These are phyloP conservation scores for Unio delphinus DNA, from an alignment of 2,888 invertebrate genomes.

Conservation along the genomic window DNA sequence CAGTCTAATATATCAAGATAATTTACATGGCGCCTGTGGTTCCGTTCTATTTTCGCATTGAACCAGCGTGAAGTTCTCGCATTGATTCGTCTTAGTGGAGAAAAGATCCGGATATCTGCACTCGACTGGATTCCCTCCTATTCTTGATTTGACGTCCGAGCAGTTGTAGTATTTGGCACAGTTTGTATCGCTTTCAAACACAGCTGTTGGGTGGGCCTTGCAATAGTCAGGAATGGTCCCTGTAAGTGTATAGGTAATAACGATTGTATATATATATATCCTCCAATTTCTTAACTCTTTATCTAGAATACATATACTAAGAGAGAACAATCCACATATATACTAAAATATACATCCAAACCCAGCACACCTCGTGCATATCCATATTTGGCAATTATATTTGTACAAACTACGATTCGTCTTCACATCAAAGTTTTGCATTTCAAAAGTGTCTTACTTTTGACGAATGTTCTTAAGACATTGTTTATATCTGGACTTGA, in stretches of 20 bases:
- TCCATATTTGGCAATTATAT: too few species aligned
- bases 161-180: constrained; percentile 46
- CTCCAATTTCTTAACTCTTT: too few species aligned
- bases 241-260: neutral
- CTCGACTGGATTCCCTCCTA: constrained; percentile 18
- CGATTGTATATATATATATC: neutral
- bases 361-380: too few species aligned
- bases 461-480: neutral
- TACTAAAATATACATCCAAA: too few species aligned
- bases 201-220: constrained; percentile 20
- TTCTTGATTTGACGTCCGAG: constrained; percentile 12
- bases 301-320: too few species aligned
- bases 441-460: constrained; percentile 6
- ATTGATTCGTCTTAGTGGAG: constrained; percentile 21
- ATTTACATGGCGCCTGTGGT: constrained; percentile 40
- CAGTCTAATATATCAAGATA: too few species aligned
- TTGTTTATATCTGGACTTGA: too few species aligned
- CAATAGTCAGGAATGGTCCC: constrained; percentile 25
- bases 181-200: constrained; percentile 21
- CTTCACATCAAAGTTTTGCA: too few species aligned
- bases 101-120: constrained; percentile 40
- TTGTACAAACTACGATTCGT: too few species aligned
- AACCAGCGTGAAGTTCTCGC: constrained; percentile 27
- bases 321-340: too few species aligned
- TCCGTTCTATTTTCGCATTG: constrained; percentile 28